These are phyloP conservation scores for Drosophila yakuba DNA, from an alignment of 1,140 invertebrate species.

Conservation along the genomic window DNA sequence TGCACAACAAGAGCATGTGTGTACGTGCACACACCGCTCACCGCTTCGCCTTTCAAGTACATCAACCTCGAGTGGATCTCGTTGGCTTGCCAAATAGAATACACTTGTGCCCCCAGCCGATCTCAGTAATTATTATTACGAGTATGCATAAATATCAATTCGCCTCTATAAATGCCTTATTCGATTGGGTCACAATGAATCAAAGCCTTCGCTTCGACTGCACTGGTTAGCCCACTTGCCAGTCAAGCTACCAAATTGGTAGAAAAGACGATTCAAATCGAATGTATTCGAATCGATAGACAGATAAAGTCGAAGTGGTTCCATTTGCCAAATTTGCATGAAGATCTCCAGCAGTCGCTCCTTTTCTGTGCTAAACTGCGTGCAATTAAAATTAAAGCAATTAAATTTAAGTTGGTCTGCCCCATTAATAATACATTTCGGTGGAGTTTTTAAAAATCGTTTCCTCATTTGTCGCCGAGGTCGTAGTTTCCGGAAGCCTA, in stretches of 20 bases:
- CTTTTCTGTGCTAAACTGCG: slow-evolving; percentile 51
- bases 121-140: slow-evolving; percentile 50
- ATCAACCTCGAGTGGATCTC: slow-evolving; percentile 63
- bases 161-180: slow-evolving; percentile 58
- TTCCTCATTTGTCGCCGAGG: slow-evolving; percentile 36
- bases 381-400: slow-evolving; percentile 63
- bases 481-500: slow-evolving; percentile 31
- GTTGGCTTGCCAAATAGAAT: slow-evolving; percentile 63
- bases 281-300: slow-evolving; percentile 11
- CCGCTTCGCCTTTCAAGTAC: slow-evolving; percentile 37
- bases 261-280: slow-evolving; percentile 32
- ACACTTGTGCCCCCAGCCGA: slow-evolving; percentile 15
- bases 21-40: slow-evolving; percentile 16
- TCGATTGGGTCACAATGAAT: slow-evolving; percentile 33
- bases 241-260: slow-evolving; percentile 30
- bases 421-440: slow-evolving; percentile 42
- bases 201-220: slow-evolving; percentile 61
- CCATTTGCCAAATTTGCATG: slow-evolving; percentile 54
- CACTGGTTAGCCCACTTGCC: slow-evolving; percentile 73
- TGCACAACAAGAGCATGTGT: slow-evolving; percentile 25
- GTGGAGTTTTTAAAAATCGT: slow-evolving; percentile 27
- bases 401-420: slow-evolving; percentile 24
- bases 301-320: slow-evolving; percentile 57
- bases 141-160: slow-evolving; percentile 52
- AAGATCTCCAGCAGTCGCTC: slow-evolving; percentile 50